A percentile compares a stretch with the other conserved stretches of the same genome.
These are phyloP conservation scores for Lagorchestes hirsutus DNA, from an alignment of 2,797 vertebrate species.

Conservation along the genomic window DNA sequence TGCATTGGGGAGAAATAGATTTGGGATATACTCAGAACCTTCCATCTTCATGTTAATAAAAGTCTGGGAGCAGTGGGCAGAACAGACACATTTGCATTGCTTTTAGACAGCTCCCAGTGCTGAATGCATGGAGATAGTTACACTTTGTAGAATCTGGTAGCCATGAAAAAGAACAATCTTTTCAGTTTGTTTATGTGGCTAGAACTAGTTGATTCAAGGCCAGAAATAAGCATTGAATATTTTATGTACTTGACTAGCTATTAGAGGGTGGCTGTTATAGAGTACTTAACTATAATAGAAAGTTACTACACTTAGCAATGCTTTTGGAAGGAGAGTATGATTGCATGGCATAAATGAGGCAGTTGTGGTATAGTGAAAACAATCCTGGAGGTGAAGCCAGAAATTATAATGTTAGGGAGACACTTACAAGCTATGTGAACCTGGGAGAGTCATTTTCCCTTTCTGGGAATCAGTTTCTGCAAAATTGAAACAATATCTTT, in stretches of 20 bases:
- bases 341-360: background rate
- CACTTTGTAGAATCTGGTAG: constrained; percentile 51
- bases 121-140: constrained; percentile 33
- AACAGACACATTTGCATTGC: constrained; percentile 43
- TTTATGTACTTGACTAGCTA: constrained; percentile 64
- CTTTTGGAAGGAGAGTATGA: background rate
- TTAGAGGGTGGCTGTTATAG: background rate
- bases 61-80: constrained; percentile 19
- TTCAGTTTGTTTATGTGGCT: constrained; percentile 51
- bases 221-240: constrained; percentile 55
- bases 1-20: background rate
- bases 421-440: background rate
- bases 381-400: background rate
- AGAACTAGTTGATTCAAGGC: constrained; percentile 36
- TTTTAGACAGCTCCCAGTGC: background rate
- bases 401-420: background rate
- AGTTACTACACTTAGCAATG: background rate
- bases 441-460: background rate
- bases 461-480: background rate
- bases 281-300: background rate
- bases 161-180: constrained; percentile 42
- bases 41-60: constrained; percentile 39
- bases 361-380: background rate
- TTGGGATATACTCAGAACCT: background rate
- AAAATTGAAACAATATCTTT: background rate